Conservation (phyloP, 1,140 invertebrate genomes). For the Trissolcus basalis region DNA sequence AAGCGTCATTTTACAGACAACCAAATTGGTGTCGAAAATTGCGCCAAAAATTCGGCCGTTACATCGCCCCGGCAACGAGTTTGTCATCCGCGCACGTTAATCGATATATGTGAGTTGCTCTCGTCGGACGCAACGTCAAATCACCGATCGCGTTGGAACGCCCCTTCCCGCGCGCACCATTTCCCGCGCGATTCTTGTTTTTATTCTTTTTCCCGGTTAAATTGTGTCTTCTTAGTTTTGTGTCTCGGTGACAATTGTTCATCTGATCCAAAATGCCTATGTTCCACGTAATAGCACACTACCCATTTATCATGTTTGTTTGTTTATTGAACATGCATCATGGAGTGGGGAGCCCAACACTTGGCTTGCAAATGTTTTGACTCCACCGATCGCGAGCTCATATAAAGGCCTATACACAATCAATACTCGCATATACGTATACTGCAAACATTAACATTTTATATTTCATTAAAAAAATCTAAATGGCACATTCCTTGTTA, state of each 20-base stretch:
- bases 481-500: too few relatives aligned
- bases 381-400: background rate
- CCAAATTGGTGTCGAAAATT: background rate
- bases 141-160: conserved; percentile 41
- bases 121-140: conserved; percentile 50
- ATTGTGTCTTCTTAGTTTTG: too few relatives aligned
- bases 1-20: too few relatives aligned
- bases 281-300: conserved; percentile 1
- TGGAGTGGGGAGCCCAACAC: background rate
- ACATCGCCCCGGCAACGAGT: conserved; percentile 56
- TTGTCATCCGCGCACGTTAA: conserved; percentile 41
- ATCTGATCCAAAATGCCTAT: too few relatives aligned
- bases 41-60: conserved; percentile 9
- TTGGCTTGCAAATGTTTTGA: background rate
- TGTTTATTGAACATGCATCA: conserved; percentile 3
- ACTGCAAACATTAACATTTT: too few relatives aligned
- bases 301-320: background rate
- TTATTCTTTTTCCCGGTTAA: conserved; percentile 1
- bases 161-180: conserved; percentile 41
- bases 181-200: conserved; percentile 57
- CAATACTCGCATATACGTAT: too few relatives aligned
- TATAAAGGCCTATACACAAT: too few relatives aligned
- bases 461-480: too few relatives aligned
- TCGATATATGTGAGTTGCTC: conserved; percentile 48
- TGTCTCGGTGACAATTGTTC: too few relatives aligned